These are phyloP conservation scores for Mya arenaria DNA, from an alignment of 1,140 invertebrate genomes.

Conservation along the genomic window DNA sequence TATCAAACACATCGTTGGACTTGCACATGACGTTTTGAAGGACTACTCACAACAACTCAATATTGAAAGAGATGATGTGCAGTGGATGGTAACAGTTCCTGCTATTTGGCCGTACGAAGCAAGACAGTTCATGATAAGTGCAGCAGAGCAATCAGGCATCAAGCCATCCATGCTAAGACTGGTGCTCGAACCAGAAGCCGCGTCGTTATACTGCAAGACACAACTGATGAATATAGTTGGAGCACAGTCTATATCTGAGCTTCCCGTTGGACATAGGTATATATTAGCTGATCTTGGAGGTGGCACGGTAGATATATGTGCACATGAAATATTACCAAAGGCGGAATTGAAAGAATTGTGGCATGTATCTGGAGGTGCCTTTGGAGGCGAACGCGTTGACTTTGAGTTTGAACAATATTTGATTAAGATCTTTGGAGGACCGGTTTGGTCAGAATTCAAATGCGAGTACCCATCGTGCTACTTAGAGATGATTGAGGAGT, in stretches of 20 bases:
- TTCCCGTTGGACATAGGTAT: background rate
- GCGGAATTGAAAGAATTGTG: background rate
- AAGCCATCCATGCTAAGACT: constrained; percentile 14
- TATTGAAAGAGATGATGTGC: constrained; percentile 24
- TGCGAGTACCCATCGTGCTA: no score
- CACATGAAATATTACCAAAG: background rate
- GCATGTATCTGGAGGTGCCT: background rate
- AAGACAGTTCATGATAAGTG: constrained; percentile 47
- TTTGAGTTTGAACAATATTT: background rate
- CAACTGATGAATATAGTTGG: background rate
- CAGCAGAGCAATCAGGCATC: constrained; percentile 52
- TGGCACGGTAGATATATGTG: constrained; percentile 5
- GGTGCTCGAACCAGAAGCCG: constrained; percentile 59
- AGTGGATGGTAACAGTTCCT: constrained; percentile 52
- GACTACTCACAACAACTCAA: background rate
- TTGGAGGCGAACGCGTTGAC: constrained; percentile 4
- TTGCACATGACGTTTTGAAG: background rate
- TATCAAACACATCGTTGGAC: constrained; percentile 1
- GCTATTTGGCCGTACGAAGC: constrained; percentile 50
- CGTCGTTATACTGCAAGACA: constrained; percentile 50
- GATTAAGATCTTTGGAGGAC: constrained; percentile 12
- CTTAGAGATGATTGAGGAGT: no score
- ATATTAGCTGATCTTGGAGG: constrained; percentile 1
- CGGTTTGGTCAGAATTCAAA: background rate
- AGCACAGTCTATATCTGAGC: background rate